Evolutionary conservation across 2,113 vertebrate species (phyloP).

Genomic region (Charadrius vociferus): DNA sequence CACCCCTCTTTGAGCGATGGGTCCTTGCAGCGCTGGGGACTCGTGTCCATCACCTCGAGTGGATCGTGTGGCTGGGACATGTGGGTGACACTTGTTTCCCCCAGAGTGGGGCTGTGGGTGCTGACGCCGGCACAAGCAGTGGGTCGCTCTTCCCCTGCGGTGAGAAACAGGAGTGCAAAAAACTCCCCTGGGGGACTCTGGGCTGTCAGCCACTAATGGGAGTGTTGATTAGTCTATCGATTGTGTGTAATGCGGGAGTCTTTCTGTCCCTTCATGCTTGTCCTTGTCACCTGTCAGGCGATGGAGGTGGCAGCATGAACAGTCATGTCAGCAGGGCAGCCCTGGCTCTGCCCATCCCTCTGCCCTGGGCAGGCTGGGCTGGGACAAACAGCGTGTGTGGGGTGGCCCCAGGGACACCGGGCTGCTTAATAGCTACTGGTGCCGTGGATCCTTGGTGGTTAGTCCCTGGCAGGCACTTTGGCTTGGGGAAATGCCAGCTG

Average conservation of each 20-base stretch:
- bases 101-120: not conserved
- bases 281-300: conserved; percentile 12
- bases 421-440: not conserved
- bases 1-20: not conserved
- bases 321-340: not conserved
- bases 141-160: not conserved
- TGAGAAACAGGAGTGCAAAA: not conserved
- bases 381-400: not conserved
- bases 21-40: not conserved
- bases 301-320: not conserved
- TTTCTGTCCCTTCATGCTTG: not conserved
- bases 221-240: conserved; percentile 19
- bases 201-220: not conserved
- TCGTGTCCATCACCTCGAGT: fast-evolving
- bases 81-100: not conserved
- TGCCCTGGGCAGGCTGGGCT: not conserved
- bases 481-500: not conserved
- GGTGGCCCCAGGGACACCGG: fast-evolving
- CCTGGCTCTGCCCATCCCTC: not conserved
- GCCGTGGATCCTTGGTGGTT: not conserved
- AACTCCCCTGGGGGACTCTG: not conserved
- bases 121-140: too few relatives aligned
- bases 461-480: not conserved
- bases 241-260: not conserved
- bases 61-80: not conserved